Evolutionary conservation across 2,113 vertebrate genomes (phyloP).

Genomic region (Pangasianodon gigas): DNA sequence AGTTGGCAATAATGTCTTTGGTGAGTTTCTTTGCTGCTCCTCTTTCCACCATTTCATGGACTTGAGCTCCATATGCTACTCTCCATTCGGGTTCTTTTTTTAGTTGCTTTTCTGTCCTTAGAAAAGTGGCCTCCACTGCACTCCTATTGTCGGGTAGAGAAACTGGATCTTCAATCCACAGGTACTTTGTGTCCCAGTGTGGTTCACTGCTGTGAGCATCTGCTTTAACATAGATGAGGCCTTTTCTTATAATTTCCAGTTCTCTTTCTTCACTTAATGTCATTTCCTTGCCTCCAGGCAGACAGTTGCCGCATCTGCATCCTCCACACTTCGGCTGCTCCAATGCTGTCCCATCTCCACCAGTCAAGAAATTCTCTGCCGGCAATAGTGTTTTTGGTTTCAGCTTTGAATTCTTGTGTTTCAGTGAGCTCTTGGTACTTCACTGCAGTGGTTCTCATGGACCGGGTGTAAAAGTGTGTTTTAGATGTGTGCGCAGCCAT

Average conservation of each 20-base stretch:
- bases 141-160: conserved; percentile 36
- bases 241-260: conserved; percentile 34
- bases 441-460: conserved; percentile 24
- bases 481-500: not conserved
- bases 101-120: conserved; percentile 43
- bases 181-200: conserved; percentile 47
- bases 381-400: not conserved
- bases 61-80: not conserved
- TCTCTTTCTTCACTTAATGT: conserved; percentile 47
- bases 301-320: conserved; percentile 37
- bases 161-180: conserved; percentile 21
- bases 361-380: conserved; percentile 36
- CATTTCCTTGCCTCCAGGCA: conserved; percentile 51
- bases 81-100: not conserved
- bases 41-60: conserved; percentile 51
- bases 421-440: conserved; percentile 35
- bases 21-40: conserved; percentile 36
- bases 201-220: conserved; percentile 28
- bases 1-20: not conserved
- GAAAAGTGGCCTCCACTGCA: conserved; percentile 28
- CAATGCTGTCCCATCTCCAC: conserved; percentile 37
- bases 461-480: conserved; percentile 40
- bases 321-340: conserved; percentile 47
- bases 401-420: not conserved
- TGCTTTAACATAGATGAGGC: conserved; percentile 35